These are phyloP conservation scores for Drosophila neutralis DNA, from an alignment of 2,888 invertebrate species.

Conservation along the genomic window DNA sequence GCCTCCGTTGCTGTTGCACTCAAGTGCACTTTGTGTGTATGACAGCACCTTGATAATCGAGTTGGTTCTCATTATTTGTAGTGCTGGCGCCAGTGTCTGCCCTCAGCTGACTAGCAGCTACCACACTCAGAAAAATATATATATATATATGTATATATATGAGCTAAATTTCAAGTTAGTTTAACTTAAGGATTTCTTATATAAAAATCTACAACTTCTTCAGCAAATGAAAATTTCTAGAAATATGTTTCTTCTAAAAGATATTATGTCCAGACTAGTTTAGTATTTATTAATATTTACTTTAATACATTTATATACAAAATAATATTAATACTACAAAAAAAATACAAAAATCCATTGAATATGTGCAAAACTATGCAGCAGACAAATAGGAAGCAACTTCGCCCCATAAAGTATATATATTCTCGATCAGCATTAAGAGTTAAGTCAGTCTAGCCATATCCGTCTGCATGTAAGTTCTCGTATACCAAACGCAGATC, in stretches of 20 bases:
- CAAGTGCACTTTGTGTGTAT: slow-evolving; percentile 26
- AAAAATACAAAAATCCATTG: too few relatives aligned
- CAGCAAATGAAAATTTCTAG: neutral
- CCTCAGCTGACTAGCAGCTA: slow-evolving; percentile 18
- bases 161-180: neutral
- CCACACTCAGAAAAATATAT: neutral
- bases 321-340: too few relatives aligned
- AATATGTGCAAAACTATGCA: neutral
- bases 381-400: too few relatives aligned
- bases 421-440: neutral
- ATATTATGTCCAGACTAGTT: too few relatives aligned
- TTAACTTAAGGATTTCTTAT: neutral
- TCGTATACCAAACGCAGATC: neutral
- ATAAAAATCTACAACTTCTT: neutral
- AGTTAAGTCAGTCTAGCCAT: neutral
- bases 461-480: neutral
- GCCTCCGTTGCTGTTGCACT: slow-evolving; percentile 3
- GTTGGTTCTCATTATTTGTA: slow-evolving; percentile 25
- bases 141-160: neutral
- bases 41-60: slow-evolving; percentile 32
- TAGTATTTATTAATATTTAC: too few relatives aligned
- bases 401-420: neutral
- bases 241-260: neutral
- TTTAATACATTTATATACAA: too few relatives aligned
- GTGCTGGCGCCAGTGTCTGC: slow-evolving; percentile 38